Conservation (phyloP, 2,888 invertebrate genomes). For the Dryococelus australis region DNA sequence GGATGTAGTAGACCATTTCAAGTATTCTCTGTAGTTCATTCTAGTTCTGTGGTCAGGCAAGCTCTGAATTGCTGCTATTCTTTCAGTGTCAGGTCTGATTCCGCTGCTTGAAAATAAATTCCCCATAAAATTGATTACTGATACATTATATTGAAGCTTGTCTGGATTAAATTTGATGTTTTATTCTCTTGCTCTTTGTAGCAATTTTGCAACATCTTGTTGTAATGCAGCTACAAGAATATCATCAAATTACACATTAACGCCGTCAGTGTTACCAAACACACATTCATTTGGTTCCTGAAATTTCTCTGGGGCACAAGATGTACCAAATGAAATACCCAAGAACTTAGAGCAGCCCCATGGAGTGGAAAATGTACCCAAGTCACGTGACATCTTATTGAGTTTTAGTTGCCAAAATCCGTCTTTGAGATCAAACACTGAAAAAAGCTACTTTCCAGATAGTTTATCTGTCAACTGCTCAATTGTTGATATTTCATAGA, state of each 20-base stretch:
- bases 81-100: background rate
- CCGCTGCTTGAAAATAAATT: background rate
- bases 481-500: slow-evolving; percentile 18
- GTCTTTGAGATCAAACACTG: slow-evolving; percentile 18
- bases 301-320: background rate
- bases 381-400: background rate
- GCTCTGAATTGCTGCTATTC: background rate
- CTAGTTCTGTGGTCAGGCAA: background rate
- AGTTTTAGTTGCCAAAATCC: background rate
- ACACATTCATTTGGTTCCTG: background rate
- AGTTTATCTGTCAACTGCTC: slow-evolving; percentile 2
- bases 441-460: background rate
- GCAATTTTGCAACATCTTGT: background rate
- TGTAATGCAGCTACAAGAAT: background rate
- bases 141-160: background rate
- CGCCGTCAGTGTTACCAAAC: background rate
- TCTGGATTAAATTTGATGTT: background rate
- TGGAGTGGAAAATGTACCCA: background rate
- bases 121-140: background rate
- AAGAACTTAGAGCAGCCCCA: slow-evolving; percentile 9
- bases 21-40: background rate
- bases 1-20: background rate
- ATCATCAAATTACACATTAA: background rate
- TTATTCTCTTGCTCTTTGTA: background rate
- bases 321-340: background rate